Conservation (phyloP, 2,888 invertebrate genomes). For the Onchidella celtica region DNA sequence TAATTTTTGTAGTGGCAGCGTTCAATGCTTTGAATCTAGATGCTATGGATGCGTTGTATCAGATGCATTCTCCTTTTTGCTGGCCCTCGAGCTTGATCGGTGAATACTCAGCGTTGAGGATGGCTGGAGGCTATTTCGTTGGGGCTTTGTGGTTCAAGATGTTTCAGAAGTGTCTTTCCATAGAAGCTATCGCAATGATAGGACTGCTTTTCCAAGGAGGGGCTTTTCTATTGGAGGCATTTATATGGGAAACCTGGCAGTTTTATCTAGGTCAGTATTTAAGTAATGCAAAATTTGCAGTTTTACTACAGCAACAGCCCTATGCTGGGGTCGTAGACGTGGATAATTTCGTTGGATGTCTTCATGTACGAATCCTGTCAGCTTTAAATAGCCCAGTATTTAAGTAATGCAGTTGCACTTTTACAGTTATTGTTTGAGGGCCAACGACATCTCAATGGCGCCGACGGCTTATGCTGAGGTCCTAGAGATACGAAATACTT, state of each 20-base stretch:
- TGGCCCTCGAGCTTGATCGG: slow-evolving; percentile 47
- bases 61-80: slow-evolving; percentile 45
- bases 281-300: too few species aligned
- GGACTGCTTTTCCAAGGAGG: slow-evolving; percentile 22
- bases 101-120: slow-evolving; percentile 31
- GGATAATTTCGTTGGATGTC: too few species aligned
- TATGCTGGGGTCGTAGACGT: too few species aligned
- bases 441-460: too few species aligned
- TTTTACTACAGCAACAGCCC: too few species aligned
- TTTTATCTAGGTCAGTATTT: slow-evolving; percentile 37
- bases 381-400: too few species aligned
- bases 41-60: slow-evolving; percentile 34
- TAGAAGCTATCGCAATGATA: slow-evolving; percentile 20
- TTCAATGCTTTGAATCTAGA: slow-evolving; percentile 13
- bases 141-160: not conserved
- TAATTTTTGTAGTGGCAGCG: slow-evolving; percentile 10
- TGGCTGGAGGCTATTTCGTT: slow-evolving; percentile 19
- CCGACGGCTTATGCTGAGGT: too few species aligned
- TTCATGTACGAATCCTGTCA: too few species aligned
- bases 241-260: slow-evolving; percentile 29
- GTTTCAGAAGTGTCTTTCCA: slow-evolving; percentile 11
- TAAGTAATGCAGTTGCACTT: too few species aligned
- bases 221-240: slow-evolving; percentile 21
- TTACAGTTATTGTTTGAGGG: too few species aligned
- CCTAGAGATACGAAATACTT: too few species aligned